These are phyloP conservation scores for Antheraea pernyi DNA, from an alignment of 1,140 invertebrate species.

Conservation along the genomic window DNA sequence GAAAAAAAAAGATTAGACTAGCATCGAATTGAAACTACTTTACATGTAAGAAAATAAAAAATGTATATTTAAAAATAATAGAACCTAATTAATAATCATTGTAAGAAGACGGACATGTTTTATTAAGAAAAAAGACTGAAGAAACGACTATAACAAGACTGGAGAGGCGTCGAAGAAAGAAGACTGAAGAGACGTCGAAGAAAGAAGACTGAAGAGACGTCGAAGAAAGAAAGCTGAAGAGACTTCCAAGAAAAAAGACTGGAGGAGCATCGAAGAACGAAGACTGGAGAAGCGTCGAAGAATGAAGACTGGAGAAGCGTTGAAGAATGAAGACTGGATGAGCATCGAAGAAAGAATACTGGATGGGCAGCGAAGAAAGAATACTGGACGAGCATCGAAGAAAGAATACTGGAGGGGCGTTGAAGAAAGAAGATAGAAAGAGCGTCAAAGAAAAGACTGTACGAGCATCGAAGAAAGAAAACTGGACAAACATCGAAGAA, in stretches of 20 bases:
- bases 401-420: neutral
- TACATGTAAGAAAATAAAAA: too few relatives aligned
- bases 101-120: neutral
- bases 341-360: neutral
- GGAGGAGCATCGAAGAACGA: neutral
- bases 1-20: neutral
- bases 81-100: too few relatives aligned
- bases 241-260: neutral
- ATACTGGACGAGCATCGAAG: neutral
- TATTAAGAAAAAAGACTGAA: constrained; percentile 1
- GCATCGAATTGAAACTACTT: too few relatives aligned
- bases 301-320: neutral
- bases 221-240: constrained; percentile 3
- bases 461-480: constrained; percentile 7
- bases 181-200: neutral
- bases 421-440: constrained; percentile 2
- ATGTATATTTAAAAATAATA: too few relatives aligned
- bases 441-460: neutral
- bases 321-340: neutral
- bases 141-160: neutral
- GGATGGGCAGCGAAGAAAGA: neutral
- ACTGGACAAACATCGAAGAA: neutral
- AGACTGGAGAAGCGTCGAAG: neutral
- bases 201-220: neutral
- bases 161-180: constrained; percentile 2